These are phyloP conservation scores for Coregonus suidteri DNA, from an alignment of 2,797 vertebrate genomes.

Conservation along the genomic window DNA sequence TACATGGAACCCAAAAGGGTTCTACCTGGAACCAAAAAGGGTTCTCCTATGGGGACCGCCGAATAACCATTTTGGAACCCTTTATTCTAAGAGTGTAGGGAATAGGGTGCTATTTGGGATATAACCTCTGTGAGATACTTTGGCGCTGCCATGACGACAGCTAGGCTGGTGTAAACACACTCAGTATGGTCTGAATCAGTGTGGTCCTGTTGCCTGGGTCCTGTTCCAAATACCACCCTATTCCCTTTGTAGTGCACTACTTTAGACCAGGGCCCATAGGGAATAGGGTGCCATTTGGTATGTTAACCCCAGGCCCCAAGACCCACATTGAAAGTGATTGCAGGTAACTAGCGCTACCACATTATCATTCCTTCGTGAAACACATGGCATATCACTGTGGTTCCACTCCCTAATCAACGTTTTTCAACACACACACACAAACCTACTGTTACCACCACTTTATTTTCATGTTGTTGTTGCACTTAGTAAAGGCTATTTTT, in stretches of 20 bases:
- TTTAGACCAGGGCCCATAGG: neutral
- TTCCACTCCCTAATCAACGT: conserved; percentile 41
- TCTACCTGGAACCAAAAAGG: too few relatives aligned
- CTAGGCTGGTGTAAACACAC: conserved; percentile 59
- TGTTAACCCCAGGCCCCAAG: conserved; percentile 42
- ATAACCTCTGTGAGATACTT: conserved; percentile 54
- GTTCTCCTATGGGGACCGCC: too few relatives aligned
- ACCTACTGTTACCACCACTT: neutral
- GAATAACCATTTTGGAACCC: too few relatives aligned
- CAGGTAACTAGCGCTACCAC: conserved; percentile 64
- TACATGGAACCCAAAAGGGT: too few relatives aligned
- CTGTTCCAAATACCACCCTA: too few relatives aligned
- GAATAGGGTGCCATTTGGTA: neutral
- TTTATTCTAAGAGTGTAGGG: neutral
- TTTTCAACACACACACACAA: conserved; percentile 1
- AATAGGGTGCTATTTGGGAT: neutral
- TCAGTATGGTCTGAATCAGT: conserved; percentile 54
- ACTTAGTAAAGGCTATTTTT: neutral
- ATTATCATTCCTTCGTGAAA: conserved; percentile 60
- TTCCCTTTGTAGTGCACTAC: neutral
- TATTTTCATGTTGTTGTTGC: neutral
- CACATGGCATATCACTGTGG: conserved; percentile 16
- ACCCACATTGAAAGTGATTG: conserved; percentile 66
- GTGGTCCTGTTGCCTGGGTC: conserved; percentile 22
- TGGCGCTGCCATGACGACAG: conserved; percentile 54